Conservation (phyloP, 2,113 vertebrate genomes). For the Mola mola region DNA sequence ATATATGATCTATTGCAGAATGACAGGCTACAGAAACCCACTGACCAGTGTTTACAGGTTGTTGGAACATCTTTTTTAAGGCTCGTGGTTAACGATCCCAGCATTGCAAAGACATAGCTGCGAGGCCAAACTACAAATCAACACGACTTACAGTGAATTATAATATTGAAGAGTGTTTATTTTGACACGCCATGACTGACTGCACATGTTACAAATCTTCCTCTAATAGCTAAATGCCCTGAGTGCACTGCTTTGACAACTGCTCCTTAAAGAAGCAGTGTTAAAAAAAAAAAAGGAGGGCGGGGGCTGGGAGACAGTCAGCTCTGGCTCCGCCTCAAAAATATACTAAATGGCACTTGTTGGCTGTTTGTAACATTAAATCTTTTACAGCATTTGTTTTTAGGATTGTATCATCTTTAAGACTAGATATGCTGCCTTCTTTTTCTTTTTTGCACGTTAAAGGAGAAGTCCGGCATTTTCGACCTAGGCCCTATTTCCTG, state of each 20-base stretch:
- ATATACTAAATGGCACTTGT: too few species aligned
- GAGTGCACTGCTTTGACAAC: conserved; percentile 27
- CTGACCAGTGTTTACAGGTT: conserved; percentile 13
- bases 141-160: conserved; percentile 39
- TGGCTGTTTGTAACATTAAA: too few species aligned
- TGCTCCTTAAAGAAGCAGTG: conserved; percentile 35
- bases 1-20: conserved; percentile 2
- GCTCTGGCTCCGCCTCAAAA: not conserved
- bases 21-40: not conserved
- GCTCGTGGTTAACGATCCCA: conserved; percentile 22
- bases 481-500: too few species aligned
- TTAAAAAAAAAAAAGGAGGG: not conserved
- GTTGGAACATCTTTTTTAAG: conserved; percentile 4
- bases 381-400: too few species aligned
- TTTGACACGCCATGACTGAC: conserved; percentile 28
- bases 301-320: not conserved
- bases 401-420: too few species aligned
- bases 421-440: too few species aligned
- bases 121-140: conserved; percentile 42
- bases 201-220: conserved; percentile 33
- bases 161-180: conserved; percentile 42
- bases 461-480: too few species aligned
- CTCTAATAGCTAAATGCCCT: conserved; percentile 11
- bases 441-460: too few species aligned
- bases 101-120: conserved; percentile 26